phyloP scores from a whole-genome alignment of 2,113 vertebrate species.

The Cinclus mexicanus region DNA sequence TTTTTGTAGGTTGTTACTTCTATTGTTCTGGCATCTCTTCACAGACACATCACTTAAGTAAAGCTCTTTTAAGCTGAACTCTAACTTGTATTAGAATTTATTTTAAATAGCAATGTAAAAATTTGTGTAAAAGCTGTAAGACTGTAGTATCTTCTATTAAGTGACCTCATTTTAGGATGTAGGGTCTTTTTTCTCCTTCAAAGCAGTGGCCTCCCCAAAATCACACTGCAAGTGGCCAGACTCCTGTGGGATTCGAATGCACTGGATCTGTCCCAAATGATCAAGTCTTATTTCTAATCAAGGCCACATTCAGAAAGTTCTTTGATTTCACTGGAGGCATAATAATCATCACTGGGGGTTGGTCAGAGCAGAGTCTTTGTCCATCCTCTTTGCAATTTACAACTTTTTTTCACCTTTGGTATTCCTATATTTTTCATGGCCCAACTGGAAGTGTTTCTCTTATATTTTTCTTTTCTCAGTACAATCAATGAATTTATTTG shows the following conservation, averaged over 20 bases:
- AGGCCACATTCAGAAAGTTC: not conserved
- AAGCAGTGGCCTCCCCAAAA: not conserved
- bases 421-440: not conserved
- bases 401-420: not conserved
- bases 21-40: not conserved
- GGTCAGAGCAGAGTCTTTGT: not conserved
- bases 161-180: not conserved
- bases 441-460: not conserved
- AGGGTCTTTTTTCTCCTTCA: not conserved
- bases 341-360: not conserved
- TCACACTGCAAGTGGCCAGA: not conserved
- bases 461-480: not conserved
- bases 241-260: not conserved
- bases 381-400: not conserved
- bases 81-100: not conserved
- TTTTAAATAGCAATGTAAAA: not conserved
- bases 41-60: not conserved
- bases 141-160: not conserved
- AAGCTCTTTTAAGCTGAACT: not conserved
- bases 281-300: not conserved
- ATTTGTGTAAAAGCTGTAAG: not conserved
- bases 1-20: not conserved
- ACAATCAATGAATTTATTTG: not conserved
- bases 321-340: not conserved
- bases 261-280: not conserved